A percentile compares a stretch with the other conserved stretches of the same genome.
phyloP scores from a whole-genome alignment of 2,797 vertebrate species.

The Hemibagrus guttatus region DNA sequence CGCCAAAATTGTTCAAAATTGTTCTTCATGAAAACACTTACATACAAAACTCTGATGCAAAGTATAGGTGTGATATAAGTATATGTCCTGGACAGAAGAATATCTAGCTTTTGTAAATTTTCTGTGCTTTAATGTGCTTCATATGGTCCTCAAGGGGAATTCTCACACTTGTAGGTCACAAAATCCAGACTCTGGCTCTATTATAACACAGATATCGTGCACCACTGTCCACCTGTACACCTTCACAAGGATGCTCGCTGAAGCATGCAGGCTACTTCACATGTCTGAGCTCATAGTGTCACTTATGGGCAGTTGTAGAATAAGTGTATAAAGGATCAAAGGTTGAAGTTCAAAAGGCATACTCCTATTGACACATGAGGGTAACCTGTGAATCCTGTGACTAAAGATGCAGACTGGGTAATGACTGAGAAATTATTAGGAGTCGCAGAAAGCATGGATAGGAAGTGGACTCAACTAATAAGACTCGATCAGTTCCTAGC shows the following conservation, averaged over 20 bases:
- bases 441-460: conserved; percentile 31
- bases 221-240: conserved; percentile 42
- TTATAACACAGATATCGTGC: background rate
- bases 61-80: background rate
- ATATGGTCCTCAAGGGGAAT: conserved; percentile 29
- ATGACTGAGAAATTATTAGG: conserved; percentile 37
- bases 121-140: background rate
- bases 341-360: conserved; percentile 51
- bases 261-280: conserved; percentile 61
- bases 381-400: background rate
- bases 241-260: conserved; percentile 60
- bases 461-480: conserved; percentile 4
- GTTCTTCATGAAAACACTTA: background rate
- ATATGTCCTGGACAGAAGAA: background rate
- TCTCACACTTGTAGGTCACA: conserved; percentile 58
- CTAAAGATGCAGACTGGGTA: conserved; percentile 32
- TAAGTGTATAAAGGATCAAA: conserved; percentile 23
- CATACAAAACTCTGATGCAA: background rate
- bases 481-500: background rate
- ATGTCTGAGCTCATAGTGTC: conserved; percentile 62
- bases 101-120: background rate
- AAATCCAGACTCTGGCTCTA: conserved; percentile 44
- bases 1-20: background rate
- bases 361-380: conserved; percentile 16
- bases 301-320: background rate